Base-by-base conservation (phyloP, 2,888 invertebrate species). In the Polymixis lichenea region DNA sequence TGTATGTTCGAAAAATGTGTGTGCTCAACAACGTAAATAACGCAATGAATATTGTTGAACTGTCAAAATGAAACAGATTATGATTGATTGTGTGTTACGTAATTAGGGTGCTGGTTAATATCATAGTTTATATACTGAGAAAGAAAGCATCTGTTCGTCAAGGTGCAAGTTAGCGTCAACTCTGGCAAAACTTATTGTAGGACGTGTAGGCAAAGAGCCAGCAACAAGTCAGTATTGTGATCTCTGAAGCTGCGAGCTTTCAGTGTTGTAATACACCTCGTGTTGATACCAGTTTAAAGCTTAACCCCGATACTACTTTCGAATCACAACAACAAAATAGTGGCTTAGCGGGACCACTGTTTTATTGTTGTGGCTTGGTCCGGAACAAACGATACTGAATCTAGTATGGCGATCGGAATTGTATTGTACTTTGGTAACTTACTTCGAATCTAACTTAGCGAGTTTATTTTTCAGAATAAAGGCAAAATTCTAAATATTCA, bases 191-290 rank as follows among this genome's bases (percentile, higher is more conserved):
- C 70, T 80, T 82, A 75, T 70, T 76, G 64, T 62, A 51, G 46
- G 32, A 72, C 28, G 84, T 66, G 69, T 77, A 80, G 80, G 77
- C 80, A 84, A 77, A 74, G 77, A 83, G 80, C 80, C 80, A 83
- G 80, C 84, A 84, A 80, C 83, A 84, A 83, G 80, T 83, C 83
- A 68, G 65, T 84, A 77, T 84, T 84, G 77, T 77, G 72, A 83
- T 80, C 72, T 75, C 64, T 71, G 76, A 72, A 82, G 69, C 69
- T 69, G 51, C 46, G 68, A 83, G 61, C 61, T 80, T 64, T 61
- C 78, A 68, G 53, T 55, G 72, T 58, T 55, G 72, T 58, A 64
- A 77, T 80, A 65, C 80, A 72, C 73, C 58, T 72, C 32, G 75
- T 68, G 62, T 83, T 75, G 84, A 77, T 77, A 84, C 77, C 17